Evolutionary conservation across 2,113 vertebrate species (phyloP).

Genomic region (Cheirogaleus medius): DNA sequence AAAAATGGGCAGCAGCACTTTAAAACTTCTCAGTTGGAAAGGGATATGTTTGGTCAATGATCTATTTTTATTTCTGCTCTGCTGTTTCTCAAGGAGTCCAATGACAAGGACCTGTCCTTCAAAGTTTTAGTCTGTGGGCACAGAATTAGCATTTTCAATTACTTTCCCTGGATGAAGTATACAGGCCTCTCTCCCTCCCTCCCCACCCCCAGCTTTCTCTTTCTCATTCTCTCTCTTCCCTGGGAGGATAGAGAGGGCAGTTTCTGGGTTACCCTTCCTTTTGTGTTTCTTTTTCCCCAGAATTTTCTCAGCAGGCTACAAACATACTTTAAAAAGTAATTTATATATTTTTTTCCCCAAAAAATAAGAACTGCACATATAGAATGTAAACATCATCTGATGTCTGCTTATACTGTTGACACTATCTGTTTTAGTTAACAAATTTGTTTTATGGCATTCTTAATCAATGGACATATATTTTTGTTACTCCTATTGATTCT

Average conservation of each 20-base stretch:
- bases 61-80: constrained; percentile 87
- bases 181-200: constrained; percentile 51
- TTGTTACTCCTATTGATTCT: constrained; percentile 84
- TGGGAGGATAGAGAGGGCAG: constrained; percentile 5
- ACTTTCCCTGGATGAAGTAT: constrained; percentile 69
- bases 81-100: constrained; percentile 82
- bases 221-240: constrained; percentile 20
- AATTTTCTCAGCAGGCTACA: constrained; percentile 56
- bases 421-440: constrained; percentile 80
- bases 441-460: constrained; percentile 83
- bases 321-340: constrained; percentile 61
- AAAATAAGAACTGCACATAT: constrained; percentile 61
- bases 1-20: constrained; percentile 73
- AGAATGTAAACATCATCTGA: constrained; percentile 66
- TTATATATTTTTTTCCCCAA: constrained; percentile 25
- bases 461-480: constrained; percentile 82
- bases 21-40: constrained; percentile 82
- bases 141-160: constrained; percentile 85
- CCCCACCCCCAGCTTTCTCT: not conserved
- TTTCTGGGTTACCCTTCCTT: constrained; percentile 52
- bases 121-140: constrained; percentile 75
- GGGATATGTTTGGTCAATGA: constrained; percentile 85
- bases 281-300: not conserved
- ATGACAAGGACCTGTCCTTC: constrained; percentile 85
- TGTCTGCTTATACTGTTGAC: constrained; percentile 71